Percentiles rank a stretch among this genome's conserved stretches.
Evolutionary conservation across 2,113 vertebrate genomes (phyloP).

Genomic region (Pedionomus torquatus): DNA sequence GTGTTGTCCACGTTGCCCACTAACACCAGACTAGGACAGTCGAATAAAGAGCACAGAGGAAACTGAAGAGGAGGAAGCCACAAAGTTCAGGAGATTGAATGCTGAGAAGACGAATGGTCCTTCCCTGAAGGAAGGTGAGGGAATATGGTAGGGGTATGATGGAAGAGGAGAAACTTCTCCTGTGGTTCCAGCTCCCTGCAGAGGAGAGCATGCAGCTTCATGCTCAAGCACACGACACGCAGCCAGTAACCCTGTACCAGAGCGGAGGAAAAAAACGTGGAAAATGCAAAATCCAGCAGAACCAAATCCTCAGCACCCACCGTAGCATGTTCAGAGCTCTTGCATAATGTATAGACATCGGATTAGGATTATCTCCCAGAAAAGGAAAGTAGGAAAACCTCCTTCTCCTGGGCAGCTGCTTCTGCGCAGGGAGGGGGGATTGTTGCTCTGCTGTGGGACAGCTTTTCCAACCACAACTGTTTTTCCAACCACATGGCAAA

Average conservation of each 20-base stretch:
- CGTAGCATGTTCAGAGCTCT: neutral
- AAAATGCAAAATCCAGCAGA: neutral
- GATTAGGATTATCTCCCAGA: neutral
- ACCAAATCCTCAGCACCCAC: neutral
- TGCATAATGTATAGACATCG: neutral
- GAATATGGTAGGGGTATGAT: too few species aligned
- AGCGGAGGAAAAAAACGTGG: neutral
- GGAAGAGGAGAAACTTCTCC: neutral
- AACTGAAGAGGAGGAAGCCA: neutral
- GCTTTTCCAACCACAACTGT: neutral
- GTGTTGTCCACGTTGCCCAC: neutral
- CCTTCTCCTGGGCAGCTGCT: neutral
- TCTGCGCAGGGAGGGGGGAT: neutral
- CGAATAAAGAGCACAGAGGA: neutral
- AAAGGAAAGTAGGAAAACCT: neutral
- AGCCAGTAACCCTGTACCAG: neutral
- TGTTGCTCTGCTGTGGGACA: neutral
- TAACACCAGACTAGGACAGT: neutral
- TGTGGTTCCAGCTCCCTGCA: neutral
- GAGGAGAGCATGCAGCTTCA: accelerated
- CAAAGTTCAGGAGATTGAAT: neutral
- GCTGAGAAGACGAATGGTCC: neutral
- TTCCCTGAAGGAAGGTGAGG: too few species aligned
- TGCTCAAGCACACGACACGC: neutral
- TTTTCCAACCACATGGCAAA: neutral